A percentile compares a stretch with the other conserved stretches of the same genome.
phyloP scores from a whole-genome alignment of 2,797 vertebrate species.

The Chelonia mydas region DNA sequence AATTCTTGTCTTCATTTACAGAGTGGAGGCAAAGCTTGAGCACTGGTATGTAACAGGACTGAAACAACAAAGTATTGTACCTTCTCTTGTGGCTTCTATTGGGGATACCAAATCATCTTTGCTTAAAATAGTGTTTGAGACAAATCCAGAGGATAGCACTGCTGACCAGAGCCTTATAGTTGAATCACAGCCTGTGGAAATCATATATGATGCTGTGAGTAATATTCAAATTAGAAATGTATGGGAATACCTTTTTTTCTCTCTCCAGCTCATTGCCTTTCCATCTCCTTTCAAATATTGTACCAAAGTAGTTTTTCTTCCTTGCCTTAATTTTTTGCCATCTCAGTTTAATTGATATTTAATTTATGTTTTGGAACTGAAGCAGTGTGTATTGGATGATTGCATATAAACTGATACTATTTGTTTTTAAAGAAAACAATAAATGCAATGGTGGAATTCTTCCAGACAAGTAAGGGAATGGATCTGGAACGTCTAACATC shows the following conservation, averaged over 20 bases:
- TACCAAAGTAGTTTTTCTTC: neutral
- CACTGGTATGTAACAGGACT: constrained; percentile 95
- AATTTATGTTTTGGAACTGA: neutral
- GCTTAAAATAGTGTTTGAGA: constrained; percentile 88
- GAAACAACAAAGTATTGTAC: constrained; percentile 85
- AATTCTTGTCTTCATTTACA: constrained; percentile 62
- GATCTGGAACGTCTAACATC: constrained; percentile 93
- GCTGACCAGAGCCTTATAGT: constrained; percentile 91
- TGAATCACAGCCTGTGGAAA: constrained; percentile 93
- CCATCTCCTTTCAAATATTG: neutral
- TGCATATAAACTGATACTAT: neutral
- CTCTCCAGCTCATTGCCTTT: neutral
- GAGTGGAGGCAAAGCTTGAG: constrained; percentile 90
- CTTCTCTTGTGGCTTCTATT: constrained; percentile 92
- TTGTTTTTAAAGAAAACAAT: constrained; percentile 86
- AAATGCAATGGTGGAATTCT: constrained; percentile 93
- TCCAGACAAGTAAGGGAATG: constrained; percentile 88
- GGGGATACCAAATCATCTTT: constrained; percentile 88
- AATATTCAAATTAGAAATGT: neutral
- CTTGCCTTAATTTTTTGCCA: neutral
- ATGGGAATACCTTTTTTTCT: neutral
- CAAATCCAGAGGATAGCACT: constrained; percentile 87
- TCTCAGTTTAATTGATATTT: neutral
- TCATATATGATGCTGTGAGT: constrained; percentile 95
- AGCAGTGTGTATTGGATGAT: neutral